phyloP scores from a whole-genome alignment of 2,797 vertebrate genomes.

The Micrastur ruficollis region DNA sequence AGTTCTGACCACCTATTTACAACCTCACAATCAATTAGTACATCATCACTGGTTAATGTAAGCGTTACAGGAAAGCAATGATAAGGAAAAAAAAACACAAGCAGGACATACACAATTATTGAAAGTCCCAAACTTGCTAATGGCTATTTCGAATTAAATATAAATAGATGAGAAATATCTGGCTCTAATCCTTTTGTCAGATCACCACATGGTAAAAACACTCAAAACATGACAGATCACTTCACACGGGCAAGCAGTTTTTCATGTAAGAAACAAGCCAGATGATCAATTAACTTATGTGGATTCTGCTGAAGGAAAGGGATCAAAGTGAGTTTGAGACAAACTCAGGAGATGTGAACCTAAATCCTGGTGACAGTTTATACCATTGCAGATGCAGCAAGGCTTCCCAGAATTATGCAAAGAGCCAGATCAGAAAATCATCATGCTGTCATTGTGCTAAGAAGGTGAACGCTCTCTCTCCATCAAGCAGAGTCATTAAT shows the following conservation, averaged over 20 bases:
- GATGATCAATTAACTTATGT: not conserved
- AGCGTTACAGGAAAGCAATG: conserved; percentile 39
- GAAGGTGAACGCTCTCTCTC: not conserved
- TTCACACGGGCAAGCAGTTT: not conserved
- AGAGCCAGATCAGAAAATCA: not conserved
- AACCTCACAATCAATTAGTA: conserved; percentile 2
- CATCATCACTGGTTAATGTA: not conserved
- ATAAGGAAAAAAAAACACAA: not conserved
- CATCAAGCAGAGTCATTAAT: not conserved
- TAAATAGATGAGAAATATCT: conserved; percentile 40
- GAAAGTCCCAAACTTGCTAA: not conserved
- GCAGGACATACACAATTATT: not conserved
- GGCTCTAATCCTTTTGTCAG: not conserved
- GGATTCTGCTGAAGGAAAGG: not conserved
- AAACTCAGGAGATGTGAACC: not conserved
- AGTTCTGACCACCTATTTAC: not conserved
- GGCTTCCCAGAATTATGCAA: not conserved
- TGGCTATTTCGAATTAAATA: conserved; percentile 43
- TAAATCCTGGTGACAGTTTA: not conserved
- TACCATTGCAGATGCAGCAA: not conserved
- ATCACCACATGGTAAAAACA: not conserved
- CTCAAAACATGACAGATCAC: not conserved
- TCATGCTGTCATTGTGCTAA: not conserved
- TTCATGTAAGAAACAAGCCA: not conserved
- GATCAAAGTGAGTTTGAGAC: not conserved